Percentiles rank a stretch among this genome's conserved stretches.
phyloP scores from a whole-genome alignment of 1,140 invertebrate genomes.

The Hetaerina americana region DNA sequence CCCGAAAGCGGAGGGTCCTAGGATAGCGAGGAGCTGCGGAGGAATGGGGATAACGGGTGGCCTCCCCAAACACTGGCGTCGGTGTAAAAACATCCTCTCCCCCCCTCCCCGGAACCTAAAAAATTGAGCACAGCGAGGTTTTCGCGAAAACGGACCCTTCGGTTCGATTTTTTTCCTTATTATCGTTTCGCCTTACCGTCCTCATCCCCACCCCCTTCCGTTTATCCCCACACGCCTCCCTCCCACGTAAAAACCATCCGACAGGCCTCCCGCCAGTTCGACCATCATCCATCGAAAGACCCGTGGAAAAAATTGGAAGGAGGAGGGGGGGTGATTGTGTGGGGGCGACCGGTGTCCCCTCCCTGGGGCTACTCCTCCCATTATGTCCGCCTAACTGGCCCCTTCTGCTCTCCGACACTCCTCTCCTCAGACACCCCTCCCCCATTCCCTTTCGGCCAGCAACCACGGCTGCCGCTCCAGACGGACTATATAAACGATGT shows the following conservation, averaged over 20 bases:
- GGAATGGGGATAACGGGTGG: neutral
- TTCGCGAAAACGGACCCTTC: neutral
- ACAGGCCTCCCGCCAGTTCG: neutral
- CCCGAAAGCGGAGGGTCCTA: neutral
- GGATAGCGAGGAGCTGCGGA: neutral
- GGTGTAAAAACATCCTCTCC: neutral
- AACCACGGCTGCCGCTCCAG: neutral
- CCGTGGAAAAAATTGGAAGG: neutral
- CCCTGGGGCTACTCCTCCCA: neutral
- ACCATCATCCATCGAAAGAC: neutral
- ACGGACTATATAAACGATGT: neutral
- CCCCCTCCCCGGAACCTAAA: neutral
- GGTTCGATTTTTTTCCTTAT: no score
- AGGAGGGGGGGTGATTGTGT: no score
- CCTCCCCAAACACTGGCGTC: neutral
- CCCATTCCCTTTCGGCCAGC: neutral
- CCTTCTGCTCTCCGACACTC: neutral
- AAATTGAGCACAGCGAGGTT: neutral
- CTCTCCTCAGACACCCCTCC: neutral
- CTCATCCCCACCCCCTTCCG: neutral
- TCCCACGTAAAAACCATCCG: neutral
- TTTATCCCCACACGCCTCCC: neutral
- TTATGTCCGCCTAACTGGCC: neutral
- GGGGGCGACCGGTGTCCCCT: neutral
- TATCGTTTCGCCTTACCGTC: no score